Percentiles rank a stretch among this genome's conserved stretches.
Evolutionary conservation across 2,113 vertebrate species (phyloP).

Genomic region (Proterorhinus semilunaris): DNA sequence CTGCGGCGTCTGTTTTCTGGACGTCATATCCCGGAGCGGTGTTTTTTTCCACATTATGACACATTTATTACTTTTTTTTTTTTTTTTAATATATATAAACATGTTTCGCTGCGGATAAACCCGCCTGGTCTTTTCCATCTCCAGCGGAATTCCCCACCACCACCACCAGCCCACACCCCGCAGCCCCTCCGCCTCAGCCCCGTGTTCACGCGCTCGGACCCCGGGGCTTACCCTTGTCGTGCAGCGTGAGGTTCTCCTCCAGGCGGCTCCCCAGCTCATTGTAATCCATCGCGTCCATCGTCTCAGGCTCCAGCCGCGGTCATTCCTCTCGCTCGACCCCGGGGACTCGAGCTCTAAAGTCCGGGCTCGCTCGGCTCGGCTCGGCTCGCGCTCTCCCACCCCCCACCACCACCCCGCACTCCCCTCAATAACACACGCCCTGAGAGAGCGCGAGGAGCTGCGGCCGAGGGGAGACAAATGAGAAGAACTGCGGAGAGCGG

Average conservation of each 20-base stretch:
- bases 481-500: background rate
- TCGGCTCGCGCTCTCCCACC: background rate
- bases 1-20: no score
- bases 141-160: background rate
- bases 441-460: conserved; percentile 44
- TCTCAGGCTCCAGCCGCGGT: conserved; percentile 64
- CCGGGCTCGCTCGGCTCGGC: conserved; percentile 57
- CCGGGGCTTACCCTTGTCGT: conserved; percentile 71
- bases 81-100: no score
- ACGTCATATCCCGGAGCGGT: no score
- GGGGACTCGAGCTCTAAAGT: conserved; percentile 61
- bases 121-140: background rate
- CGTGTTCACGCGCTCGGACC: background rate
- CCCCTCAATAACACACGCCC: conserved; percentile 51
- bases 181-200: background rate
- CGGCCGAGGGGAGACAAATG: background rate
- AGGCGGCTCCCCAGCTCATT: conserved; percentile 65
- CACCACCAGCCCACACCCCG: background rate
- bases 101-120: background rate
- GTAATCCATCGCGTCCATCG: conserved; percentile 74
- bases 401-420: no score
- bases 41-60: background rate
- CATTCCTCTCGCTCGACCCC: conserved; percentile 72
- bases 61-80: background rate
- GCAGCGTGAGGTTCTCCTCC: conserved; percentile 71